Evolutionary conservation across 1,140 invertebrate species (phyloP).

Genomic region (Ganaspis sp.): DNA sequence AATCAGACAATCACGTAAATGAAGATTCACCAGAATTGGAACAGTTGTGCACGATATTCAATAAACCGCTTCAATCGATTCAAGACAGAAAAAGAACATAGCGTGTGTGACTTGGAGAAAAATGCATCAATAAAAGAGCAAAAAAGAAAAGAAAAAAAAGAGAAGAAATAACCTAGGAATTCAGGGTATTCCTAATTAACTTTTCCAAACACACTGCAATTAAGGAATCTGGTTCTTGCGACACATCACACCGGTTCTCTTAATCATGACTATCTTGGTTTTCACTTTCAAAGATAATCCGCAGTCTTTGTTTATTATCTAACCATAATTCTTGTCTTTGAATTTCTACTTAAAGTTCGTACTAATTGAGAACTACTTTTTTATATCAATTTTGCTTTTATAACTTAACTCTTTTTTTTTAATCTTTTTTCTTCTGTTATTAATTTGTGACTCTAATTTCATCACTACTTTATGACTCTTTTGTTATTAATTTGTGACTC

Average conservation of each 20-base stretch:
- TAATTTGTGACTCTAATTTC: no score
- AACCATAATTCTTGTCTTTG: background rate
- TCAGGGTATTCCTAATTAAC: slow-evolving; percentile 10
- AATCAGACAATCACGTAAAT: background rate
- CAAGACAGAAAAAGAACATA: background rate
- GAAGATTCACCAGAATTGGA: background rate
- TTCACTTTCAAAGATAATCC: slow-evolving; percentile 12
- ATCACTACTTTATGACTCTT: no score
- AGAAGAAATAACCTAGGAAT: background rate
- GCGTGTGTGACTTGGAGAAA: slow-evolving; percentile 14
- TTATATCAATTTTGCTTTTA: no score
- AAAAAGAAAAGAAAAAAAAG: background rate
- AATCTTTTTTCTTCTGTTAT: no score
- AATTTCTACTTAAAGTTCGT: no score
- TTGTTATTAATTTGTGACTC: no score
- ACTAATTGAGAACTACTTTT: no score
- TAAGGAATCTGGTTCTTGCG: slow-evolving; percentile 21
- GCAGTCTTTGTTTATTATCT: background rate
- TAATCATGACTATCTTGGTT: background rate
- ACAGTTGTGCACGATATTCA: slow-evolving; percentile 13
- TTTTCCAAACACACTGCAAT: background rate
- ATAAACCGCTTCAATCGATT: slow-evolving; percentile 4
- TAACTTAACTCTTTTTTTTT: no score
- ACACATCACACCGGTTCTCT: slow-evolving; percentile 15
- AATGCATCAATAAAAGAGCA: background rate